Percentiles rank a stretch among this genome's conserved stretches.
Conservation (phyloP, 2,113 vertebrate species). For the Amphiprion percula region DNA sequence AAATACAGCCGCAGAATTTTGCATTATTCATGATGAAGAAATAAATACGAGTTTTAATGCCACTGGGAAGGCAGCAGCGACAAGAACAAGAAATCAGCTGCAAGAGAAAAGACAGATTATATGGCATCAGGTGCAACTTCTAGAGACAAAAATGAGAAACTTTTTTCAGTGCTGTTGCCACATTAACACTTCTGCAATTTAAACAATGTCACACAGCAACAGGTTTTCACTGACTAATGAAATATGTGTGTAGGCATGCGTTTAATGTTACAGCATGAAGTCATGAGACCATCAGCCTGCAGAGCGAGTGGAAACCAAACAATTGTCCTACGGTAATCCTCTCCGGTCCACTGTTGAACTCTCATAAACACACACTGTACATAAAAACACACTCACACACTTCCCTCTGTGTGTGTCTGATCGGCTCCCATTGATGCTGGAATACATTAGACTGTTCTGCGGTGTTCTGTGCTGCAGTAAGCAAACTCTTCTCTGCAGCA, state of each 20-base stretch:
- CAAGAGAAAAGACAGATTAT: not conserved
- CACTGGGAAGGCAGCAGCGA: constrained; percentile 3
- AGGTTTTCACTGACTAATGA: not conserved
- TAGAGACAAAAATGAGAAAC: constrained; percentile 1
- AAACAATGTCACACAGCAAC: not conserved
- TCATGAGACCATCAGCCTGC: not conserved
- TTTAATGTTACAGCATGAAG: not conserved
- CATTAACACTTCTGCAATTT: not conserved
- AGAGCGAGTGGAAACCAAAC: not conserved
- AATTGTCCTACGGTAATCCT: not conserved
- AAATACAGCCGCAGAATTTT: not conserved
- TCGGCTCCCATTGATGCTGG: constrained; percentile 1
- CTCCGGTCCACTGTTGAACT: not conserved
- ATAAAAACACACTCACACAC: not conserved
- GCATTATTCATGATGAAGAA: constrained; percentile 31
- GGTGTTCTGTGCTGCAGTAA: constrained; percentile 37
- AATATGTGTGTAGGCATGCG: not conserved
- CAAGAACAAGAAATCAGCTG: not conserved
- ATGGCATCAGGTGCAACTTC: not conserved
- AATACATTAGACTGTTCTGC: constrained; percentile 17
- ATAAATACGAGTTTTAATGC: constrained; percentile 11
- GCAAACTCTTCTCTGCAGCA: constrained; percentile 45
- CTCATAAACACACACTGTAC: not conserved
- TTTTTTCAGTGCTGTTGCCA: not conserved
- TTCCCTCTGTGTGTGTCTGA: not conserved